phyloP scores from a whole-genome alignment of 30 jellyfish, hydroid and myxozoan genomes.

The Phacellophora camtschatica region DNA sequence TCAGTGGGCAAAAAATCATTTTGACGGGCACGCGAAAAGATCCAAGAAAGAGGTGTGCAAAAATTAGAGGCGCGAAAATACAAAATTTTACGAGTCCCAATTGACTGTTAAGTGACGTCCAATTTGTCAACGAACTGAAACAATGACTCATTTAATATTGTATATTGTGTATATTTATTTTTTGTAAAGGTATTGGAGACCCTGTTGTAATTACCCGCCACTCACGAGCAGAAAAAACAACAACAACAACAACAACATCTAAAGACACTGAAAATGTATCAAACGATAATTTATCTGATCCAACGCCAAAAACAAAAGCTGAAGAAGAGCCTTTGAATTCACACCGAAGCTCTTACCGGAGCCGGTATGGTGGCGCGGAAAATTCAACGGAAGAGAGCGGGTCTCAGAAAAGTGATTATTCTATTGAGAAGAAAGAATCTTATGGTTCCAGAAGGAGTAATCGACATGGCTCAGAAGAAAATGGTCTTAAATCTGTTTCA shows the following conservation, averaged over 20 bases:
- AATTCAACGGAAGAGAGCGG: background rate
- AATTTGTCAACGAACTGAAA: too few species aligned
- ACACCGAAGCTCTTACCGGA: slow-evolving; percentile 6
- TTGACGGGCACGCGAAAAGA: too few species aligned
- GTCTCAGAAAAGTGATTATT: background rate
- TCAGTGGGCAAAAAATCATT: too few species aligned
- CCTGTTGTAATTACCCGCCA: slow-evolving; percentile 36
- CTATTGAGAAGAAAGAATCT: slow-evolving; percentile 2
- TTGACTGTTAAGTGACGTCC: too few species aligned
- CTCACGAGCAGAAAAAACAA: background rate
- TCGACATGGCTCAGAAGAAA: background rate
- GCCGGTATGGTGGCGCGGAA: background rate
- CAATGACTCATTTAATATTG: too few species aligned
- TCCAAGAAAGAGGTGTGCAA: too few species aligned
- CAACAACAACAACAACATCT: background rate
- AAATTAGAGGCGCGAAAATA: too few species aligned
- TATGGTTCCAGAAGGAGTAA: background rate
- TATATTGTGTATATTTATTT: too few species aligned
- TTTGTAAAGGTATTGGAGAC: too few species aligned
- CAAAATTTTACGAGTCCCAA: too few species aligned
- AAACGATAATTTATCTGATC: background rate
- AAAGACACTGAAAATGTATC: slow-evolving; percentile 19
- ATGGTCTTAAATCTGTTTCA: too few species aligned
- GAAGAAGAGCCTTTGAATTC: slow-evolving; percentile 9
- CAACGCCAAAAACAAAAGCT: background rate